Base-by-base conservation (phyloP, 2,113 vertebrate species). In the Morone chrysops region DNA sequence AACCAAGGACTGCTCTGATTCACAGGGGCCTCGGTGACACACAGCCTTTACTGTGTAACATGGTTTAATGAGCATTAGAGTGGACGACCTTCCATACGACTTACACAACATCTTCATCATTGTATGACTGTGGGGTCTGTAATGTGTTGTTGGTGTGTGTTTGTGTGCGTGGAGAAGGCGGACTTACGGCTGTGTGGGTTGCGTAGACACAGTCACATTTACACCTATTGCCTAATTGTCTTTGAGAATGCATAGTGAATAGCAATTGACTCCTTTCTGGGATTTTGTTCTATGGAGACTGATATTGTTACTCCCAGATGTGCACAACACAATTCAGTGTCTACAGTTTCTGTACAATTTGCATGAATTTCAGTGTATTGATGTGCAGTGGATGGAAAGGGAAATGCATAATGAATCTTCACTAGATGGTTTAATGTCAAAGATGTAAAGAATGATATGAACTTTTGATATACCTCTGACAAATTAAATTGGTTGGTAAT, bases 51-150 rank as follows among this genome's bases (percentile, higher is more conserved):
- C 84, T 62, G 50, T 71, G 78, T 81, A 89, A 87, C 86, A 10
- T 68, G 63, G 78, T 91, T 91, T 92, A 85, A 88, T 80, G 84
- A 78, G 75, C 61, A 47, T 38, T 69, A 71, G 74, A 76, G 69
- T 59, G 75, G 83, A 82, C 13, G 75, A 89, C 92, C 90, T 91
- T 93, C 90, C 40, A 5, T 22, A 7, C 40, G 36, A 84, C 89
- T 85, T 76, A 70, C 51, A 66, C 81, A 81, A 75, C 79, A 84
- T 88, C 84, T 88, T 90, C 66, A 86, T 93, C 84, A 84, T 59
- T n/a, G 83, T 72, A 51, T 16, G 68, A 16, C 51, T n/a, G 43
- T 66, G 31, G 57, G 40, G 18, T 70, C 10, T 41, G 59, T 31
- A 40, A 54, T 54, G 56, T 70, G 67, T 41, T 3, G 11, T 50